These are phyloP conservation scores for Diachrysia chrysitis DNA, from an alignment of 2,888 invertebrate species.

Conservation along the genomic window DNA sequence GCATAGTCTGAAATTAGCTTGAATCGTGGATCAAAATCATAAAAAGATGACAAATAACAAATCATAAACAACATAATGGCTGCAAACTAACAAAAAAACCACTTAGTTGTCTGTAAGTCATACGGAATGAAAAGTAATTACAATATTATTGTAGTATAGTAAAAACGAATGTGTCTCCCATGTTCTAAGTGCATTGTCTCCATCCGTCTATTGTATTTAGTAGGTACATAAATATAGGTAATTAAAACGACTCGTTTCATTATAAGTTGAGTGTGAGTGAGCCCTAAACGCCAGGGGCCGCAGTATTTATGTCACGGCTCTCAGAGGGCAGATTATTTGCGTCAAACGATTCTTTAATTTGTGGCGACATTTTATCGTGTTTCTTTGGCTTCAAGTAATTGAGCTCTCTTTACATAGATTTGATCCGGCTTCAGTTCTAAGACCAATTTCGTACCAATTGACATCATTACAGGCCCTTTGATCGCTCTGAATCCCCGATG, in stretches of 20 bases:
- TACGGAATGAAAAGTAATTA: too few species aligned
- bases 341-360: slow-evolving; percentile 85
- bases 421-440: slow-evolving; percentile 75
- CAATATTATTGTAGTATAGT: neutral
- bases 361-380: slow-evolving; percentile 80
- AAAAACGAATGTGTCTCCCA: neutral
- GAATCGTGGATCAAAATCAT: too few species aligned
- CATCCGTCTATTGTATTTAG: too few species aligned
- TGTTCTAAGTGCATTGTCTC: neutral
- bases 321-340: slow-evolving; percentile 72
- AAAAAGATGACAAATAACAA: too few species aligned
- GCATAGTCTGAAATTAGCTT: too few species aligned
- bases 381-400: slow-evolving; percentile 84
- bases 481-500: slow-evolving; percentile 73
- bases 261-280: slow-evolving; percentile 21
- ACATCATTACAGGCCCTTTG: slow-evolving; percentile 81
- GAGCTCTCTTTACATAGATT: slow-evolving; percentile 72
- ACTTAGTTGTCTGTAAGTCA: too few species aligned
- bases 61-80: too few species aligned
- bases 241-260: neutral
- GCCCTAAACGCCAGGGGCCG: slow-evolving; percentile 21
- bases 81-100: too few species aligned
- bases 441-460: slow-evolving; percentile 83
- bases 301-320: slow-evolving; percentile 65
- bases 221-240: neutral